Evolutionary conservation across 2,888 invertebrate species (phyloP), one percentile per base, ranked within the genome.

Genomic region (Mimumesa dahlbomi): DNA sequence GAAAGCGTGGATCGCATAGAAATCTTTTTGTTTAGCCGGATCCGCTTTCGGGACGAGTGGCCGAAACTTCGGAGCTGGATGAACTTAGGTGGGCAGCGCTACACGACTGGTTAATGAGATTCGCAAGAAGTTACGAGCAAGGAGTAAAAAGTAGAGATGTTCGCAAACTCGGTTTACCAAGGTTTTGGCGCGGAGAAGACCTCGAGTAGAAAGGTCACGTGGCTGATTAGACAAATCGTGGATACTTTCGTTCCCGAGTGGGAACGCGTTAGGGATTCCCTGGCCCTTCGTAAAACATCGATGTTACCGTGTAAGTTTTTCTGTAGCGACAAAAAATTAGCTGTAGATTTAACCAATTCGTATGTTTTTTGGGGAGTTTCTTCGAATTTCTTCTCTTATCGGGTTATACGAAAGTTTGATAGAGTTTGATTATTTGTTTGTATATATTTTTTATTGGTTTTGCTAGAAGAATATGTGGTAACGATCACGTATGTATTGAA

Each of bases 101-200:
- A 56, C 57, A 56, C 21, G 49, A 16, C 25, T 25, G 34, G 58
- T 65, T 75, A 70, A 75, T 73, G 69, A 73, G 69, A 73, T 73
- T 73, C 62, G 48, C 40, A 13, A 34, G 46, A 69, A 69, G 66
- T 70, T 72, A 31, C 42, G 1, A 19, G 38, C 31, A 48, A 14
- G n/a, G 48, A 48, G 53, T 56, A 64, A 65, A 64, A 74, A 67
- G 48, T 58, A 61, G 40, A 34, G 43, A 54, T 49, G 63, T 43
- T 46, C 42, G 52, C 21, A 54, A 75, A 67, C 66, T 76, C 34
- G 56, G 42, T 66, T 54, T 36, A 48, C 48, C 25, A 16, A n/a
- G 48, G 62, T 53, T 53, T n/a, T 59, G 40, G 58, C 69, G 57
- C 66, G 58, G 45, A 40, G 49, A 38, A 9, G 36, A 50, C 6